A percentile compares a stretch with the other conserved stretches of the same genome.
Conservation (phyloP, 1,140 invertebrate species). For the Bombus superbus region DNA sequence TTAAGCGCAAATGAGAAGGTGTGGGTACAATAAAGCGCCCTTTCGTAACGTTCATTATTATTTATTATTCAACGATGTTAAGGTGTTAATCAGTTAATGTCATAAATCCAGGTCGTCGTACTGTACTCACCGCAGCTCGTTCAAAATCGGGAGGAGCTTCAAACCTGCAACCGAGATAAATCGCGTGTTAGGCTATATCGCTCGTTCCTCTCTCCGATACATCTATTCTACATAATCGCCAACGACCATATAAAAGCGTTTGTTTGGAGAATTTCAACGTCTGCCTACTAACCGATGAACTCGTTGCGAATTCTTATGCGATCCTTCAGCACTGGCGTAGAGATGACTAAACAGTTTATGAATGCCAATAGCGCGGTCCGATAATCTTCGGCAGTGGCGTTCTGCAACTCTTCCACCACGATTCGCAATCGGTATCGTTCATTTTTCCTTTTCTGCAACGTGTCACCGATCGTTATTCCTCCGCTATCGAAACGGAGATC, state of each 20-base stretch:
- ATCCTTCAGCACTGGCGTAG: conserved; percentile 93
- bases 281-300: conserved; percentile 90
- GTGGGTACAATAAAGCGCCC: conserved; percentile 66
- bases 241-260: too few relatives aligned
- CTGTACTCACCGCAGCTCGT: conserved; percentile 89
- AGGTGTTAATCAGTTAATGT: conserved; percentile 69
- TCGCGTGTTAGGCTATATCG: not conserved
- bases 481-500: not conserved
- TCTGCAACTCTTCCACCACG: conserved; percentile 93
- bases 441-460: conserved; percentile 88
- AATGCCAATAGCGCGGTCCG: conserved; percentile 95
- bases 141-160: conserved; percentile 91
- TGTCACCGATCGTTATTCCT: not conserved
- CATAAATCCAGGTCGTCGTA: conserved; percentile 51
- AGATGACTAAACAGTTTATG: conserved; percentile 97
- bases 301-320: conserved; percentile 95
- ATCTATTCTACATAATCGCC: too few relatives aligned
- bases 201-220: not conserved
- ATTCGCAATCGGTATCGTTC: conserved; percentile 94
- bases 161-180: conserved; percentile 86
- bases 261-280: too few relatives aligned
- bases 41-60: conserved; percentile 66
- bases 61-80: conserved; percentile 71
- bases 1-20: conserved; percentile 58
- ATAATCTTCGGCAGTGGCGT: conserved; percentile 91